A percentile compares a stretch with the other conserved stretches of the same genome.
Conservation (phyloP, 1,140 invertebrate genomes). For the Dendrolimus kikuchii region DNA sequence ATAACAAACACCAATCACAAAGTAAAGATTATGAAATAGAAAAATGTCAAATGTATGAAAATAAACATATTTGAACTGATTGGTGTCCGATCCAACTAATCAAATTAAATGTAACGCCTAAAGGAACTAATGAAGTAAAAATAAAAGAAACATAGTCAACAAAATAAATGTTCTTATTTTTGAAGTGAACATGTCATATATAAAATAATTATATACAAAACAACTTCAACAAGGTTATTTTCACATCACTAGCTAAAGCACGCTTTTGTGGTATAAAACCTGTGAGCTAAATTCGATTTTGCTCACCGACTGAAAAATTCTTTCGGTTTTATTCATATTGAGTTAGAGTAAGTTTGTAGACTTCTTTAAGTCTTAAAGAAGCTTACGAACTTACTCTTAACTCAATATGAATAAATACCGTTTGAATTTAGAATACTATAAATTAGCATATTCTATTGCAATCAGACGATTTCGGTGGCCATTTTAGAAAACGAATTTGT, state of each 20-base stretch:
- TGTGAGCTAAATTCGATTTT: no score
- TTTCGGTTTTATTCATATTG: no score
- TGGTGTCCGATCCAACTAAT: conserved; percentile 31
- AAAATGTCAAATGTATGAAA: conserved; percentile 13
- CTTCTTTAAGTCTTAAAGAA: no score
- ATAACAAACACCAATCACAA: conserved; percentile 34
- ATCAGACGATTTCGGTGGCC: no score
- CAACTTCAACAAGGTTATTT: conserved; percentile 51
- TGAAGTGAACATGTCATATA: conserved; percentile 4
- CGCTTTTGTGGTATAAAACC: no score
- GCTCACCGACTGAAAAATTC: no score
- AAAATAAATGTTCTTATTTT: conserved; percentile 11
- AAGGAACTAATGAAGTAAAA: conserved; percentile 29
- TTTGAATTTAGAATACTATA: no score
- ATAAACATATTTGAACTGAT: conserved; percentile 48
- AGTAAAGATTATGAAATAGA: conserved; percentile 20
- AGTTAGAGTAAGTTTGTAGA: no score
- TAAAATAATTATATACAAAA: conserved; percentile 57
- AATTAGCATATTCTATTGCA: no score
- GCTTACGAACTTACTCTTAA: no score
- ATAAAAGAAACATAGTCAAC: conserved; percentile 28
- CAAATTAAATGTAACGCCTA: conserved; percentile 33
- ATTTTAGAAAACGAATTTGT: no score
- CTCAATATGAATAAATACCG: no score
- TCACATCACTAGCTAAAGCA: conserved; percentile 2